Conservation (phyloP, 2,113 vertebrate species). For the Crotalus helleri region DNA sequence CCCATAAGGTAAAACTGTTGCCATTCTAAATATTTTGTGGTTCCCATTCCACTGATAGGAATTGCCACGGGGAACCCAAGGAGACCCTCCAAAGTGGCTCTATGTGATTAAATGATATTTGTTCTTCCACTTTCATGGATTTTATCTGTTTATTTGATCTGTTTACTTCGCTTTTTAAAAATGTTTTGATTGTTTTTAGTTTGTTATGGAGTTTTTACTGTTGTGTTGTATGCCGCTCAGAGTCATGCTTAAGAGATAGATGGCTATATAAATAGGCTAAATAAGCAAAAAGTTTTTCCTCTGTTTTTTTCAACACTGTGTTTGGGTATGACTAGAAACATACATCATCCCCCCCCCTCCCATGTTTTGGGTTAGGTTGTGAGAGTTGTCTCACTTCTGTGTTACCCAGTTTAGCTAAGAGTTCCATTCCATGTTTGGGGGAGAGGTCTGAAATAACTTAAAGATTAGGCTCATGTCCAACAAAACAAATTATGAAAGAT, state of each 20-base stretch:
- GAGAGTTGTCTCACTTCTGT: neutral
- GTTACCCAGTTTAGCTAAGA: neutral
- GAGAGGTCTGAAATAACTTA: neutral
- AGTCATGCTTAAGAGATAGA: neutral
- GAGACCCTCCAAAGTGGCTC: neutral
- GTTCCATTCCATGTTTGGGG: neutral
- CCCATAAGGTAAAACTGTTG: neutral
- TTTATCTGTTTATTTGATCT: neutral
- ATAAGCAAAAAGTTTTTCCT: neutral
- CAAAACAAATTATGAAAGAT: neutral
- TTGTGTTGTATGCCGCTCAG: neutral
- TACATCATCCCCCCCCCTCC: neutral
- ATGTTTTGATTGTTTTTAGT: neutral
- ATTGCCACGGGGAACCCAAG: neutral
- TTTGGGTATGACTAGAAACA: neutral
- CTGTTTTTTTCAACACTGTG: neutral
- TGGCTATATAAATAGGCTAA: neutral
- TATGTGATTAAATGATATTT: neutral
- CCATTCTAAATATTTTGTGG: neutral
- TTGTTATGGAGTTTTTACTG: neutral
- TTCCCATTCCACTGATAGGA: neutral
- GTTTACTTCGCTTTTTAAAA: neutral
- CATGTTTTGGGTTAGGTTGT: neutral
- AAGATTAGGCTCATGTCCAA: neutral
- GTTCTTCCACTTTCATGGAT: neutral